Evolutionary conservation across 2,888 invertebrate genomes (phyloP), one percentile per base, ranked within the genome.

Genomic region (Acleris emargana): DNA sequence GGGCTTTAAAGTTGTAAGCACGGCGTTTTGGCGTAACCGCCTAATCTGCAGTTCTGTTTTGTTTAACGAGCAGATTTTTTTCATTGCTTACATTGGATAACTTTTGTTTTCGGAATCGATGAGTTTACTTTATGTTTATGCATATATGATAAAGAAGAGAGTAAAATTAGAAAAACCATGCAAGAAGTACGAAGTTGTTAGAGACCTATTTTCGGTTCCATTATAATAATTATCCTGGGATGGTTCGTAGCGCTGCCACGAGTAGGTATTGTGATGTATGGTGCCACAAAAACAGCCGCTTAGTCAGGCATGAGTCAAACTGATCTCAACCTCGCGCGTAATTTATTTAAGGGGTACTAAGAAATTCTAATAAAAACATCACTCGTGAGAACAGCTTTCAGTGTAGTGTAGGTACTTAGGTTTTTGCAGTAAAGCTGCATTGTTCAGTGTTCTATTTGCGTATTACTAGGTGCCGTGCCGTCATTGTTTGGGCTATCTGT

Each of bases 401-500:
- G 73, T 72, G 71, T 71, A 68, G n/a, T 72, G 71, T 71, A 68
- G 71, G 66, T 71, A 67, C 49, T 55, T 50, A 55, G 51, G 75
- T 81, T 83, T 82, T 82, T 79, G 83, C 79, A 82, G 84, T 81
- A 78, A 77, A 74, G 64, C 68, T 71, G 71, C 73, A 77, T 75
- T 77, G 76, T 79, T 81, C 73, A 68, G 68, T 75, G 78, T 77
- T 76, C 77, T 79, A 86, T 87, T 88, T 88, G 83, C 87, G 89
- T 87, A 79, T 81, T 80, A 82, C 51, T 66, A 61, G 61, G 72
- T 75, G 71, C 77, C 78, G 76, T 81, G 80, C 81, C 82, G 79
- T 83, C 88, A 89, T 91, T 91, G 91, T 91, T 87, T 85, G 74
- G 84, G 79, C 82, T 90, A 91, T 91, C 90, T 80, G 77, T 73